Base-by-base conservation (phyloP, 2,113 vertebrate species). In the Murina feae region DNA sequence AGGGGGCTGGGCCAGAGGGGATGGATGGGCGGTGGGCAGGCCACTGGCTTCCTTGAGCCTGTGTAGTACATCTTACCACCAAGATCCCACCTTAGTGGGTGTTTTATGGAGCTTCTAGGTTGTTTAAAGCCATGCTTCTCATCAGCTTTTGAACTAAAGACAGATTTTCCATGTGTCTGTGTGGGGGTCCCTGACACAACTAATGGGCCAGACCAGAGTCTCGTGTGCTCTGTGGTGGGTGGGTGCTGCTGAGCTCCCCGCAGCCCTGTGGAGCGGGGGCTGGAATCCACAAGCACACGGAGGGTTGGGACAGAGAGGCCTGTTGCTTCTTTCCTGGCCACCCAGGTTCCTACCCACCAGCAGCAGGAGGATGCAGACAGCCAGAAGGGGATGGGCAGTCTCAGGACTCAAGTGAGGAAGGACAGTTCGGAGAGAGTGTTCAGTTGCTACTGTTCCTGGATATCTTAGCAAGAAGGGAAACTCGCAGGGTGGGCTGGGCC, bases 11-110 rank as follows among this genome's bases (percentile, higher is more conserved):
- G 0, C 12, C 17, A 9, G 23, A n/a, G 51, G 60, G 63, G 49
- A 37, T 0, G 9, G 83, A n/a, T 47, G 11, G 51, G 78, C 1
- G 1, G 69, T 5, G 20, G 68, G 21, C 17, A 51, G 78, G n/a
- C 42, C 55, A 9, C 51, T 39, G 81, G 32, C 39, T 51, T 28
- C 47, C 14, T 0, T 30, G 76, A 42, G 25, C 35, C n/a, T 60
- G 1, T 5, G 0, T 14, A 35, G 20, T 20, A 1, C 25, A n/a
- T 49, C 16, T 37, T 5, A 1, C 1, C 23, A 18, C 20, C 42
- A 30, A 32, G 60, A 39, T 9, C 37, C 80, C 44, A 32, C 47
- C 23, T 53, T 13, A 30, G 42, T 28, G 17, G 42, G 30, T 44
- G 6, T 69, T 32, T 78, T 42, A 65, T 69, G 39, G 30, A 71